Evolutionary conservation across 53 echinoderm and acorn worm genomes (phyloP).

Genomic region (Antedon mediterranea): DNA sequence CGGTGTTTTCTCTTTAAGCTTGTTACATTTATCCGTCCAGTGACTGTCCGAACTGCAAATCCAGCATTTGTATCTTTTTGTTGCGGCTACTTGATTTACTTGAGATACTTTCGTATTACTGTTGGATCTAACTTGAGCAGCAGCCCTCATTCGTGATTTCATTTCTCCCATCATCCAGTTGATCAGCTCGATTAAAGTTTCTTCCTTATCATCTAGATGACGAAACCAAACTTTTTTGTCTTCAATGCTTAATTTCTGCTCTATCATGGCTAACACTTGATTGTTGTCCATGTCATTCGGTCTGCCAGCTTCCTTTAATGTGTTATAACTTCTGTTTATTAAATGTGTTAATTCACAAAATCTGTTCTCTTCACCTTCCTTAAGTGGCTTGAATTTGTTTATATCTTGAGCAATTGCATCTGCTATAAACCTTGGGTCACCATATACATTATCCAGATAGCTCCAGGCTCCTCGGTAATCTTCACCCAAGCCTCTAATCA

Average conservation of each 20-base stretch:
- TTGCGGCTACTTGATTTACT: neutral
- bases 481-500: constrained; percentile 31
- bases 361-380: constrained; percentile 22
- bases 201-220: constrained; percentile 7
- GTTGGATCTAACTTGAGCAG: constrained; percentile 17
- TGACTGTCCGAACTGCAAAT: constrained; percentile 20
- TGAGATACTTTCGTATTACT: neutral
- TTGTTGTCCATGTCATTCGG: constrained; percentile 13
- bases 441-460: constrained; percentile 30
- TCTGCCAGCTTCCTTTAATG: constrained; percentile 21
- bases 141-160: constrained; percentile 34
- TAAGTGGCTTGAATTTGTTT: constrained; percentile 16
- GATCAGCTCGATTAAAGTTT: constrained; percentile 11
- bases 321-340: constrained; percentile 35
- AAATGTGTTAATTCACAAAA: constrained; percentile 49
- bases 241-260: constrained; percentile 9
- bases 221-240: constrained; percentile 22
- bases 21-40: constrained; percentile 38
- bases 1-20: constrained; percentile 2
- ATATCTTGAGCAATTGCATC: constrained; percentile 33
- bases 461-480: constrained; percentile 35
- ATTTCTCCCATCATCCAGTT: constrained; percentile 31
- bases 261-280: constrained; percentile 8
- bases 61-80: constrained; percentile 23
- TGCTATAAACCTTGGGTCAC: constrained; percentile 31